Conservation (phyloP, 2,888 invertebrate species). For the Mesochorus sp. region DNA sequence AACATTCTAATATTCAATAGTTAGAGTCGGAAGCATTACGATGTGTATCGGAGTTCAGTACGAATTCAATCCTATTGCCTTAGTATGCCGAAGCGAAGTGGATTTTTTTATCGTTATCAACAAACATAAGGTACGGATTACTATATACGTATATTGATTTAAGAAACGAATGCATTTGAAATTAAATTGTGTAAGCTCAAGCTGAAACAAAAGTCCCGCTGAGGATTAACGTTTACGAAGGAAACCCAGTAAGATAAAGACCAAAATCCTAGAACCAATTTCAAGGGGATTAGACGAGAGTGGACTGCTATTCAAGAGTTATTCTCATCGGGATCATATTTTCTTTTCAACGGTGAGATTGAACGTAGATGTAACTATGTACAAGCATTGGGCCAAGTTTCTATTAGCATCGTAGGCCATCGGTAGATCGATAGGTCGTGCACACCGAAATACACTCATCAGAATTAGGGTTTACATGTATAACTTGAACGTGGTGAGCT, state of each 20-base stretch:
- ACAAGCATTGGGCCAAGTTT: conserved; percentile 1
- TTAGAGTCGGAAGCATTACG: too few species aligned
- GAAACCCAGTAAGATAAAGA: neutral
- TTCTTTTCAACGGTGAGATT: neutral
- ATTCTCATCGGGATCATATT: neutral
- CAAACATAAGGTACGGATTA: too few species aligned
- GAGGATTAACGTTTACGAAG: neutral
- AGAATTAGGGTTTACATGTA: too few species aligned
- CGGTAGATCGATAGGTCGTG: neutral
- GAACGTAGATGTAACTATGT: neutral
- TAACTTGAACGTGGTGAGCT: neutral
- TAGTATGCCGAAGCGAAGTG: too few species aligned
- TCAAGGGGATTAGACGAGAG: conserved; percentile 27
- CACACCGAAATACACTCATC: neutral
- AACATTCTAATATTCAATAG: conserved; percentile 4
- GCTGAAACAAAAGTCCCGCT: neutral
- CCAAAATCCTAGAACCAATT: conserved; percentile 31
- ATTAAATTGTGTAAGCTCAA: neutral
- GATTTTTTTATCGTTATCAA: too few species aligned
- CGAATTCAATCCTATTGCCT: too few species aligned
- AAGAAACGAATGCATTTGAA: neutral
- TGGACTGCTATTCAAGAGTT: conserved; percentile 4
- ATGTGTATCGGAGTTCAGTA: too few species aligned
- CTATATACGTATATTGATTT: too few species aligned
- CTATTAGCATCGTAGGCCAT: too few species aligned